Evolutionary conservation across 2,797 vertebrate genomes (phyloP), one percentile per base, ranked within the genome.

Genomic region (Tympanoctomys barrerae): DNA sequence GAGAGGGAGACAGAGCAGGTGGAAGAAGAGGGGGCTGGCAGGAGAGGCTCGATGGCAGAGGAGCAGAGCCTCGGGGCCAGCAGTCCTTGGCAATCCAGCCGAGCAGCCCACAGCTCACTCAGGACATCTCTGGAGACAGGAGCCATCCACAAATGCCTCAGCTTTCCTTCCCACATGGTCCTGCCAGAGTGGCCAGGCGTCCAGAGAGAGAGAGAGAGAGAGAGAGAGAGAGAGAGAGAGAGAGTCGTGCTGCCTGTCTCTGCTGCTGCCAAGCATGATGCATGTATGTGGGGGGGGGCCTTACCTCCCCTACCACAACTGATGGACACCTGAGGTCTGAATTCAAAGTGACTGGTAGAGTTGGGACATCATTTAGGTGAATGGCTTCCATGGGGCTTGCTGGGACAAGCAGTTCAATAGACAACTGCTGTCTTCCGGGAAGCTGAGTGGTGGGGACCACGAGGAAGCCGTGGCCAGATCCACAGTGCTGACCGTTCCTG

Each of bases 91-190:
- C 16, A 28, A 13, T 59, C 79, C 54, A 12, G 6, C 4, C 22
- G 21, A 24, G 39, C 3, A 33, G 7, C 42, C 26, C 57, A 1
- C 7, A 36, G 36, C 21, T 61, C 77, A 54, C n/a, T 70, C 14
- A 10, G 46, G n/a, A 31, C 18, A 2, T 54, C 31, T 13, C 4
- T 2, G 5, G 31, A 66, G 9, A 8, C 6, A 24, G 0, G 7
- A 54, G 28, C 62, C 61, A 22, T 3, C 1, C 0, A 46, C 66
- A 83, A 59, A 10, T 70, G 78, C 28, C 14, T 18, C 57, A 13
- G 21, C 31, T 39, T 89, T 68, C n/a, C 57, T 71, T 79, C 26
- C n/a, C 54, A 68, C 59, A 90, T 6, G 9, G 26, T 31, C 31
- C 21, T 36, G 33, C 8, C 6, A 39, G 28, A 86, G 9, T 49